Base-by-base conservation (phyloP, 2,113 vertebrate genomes). In the Varanus salvator region DNA sequence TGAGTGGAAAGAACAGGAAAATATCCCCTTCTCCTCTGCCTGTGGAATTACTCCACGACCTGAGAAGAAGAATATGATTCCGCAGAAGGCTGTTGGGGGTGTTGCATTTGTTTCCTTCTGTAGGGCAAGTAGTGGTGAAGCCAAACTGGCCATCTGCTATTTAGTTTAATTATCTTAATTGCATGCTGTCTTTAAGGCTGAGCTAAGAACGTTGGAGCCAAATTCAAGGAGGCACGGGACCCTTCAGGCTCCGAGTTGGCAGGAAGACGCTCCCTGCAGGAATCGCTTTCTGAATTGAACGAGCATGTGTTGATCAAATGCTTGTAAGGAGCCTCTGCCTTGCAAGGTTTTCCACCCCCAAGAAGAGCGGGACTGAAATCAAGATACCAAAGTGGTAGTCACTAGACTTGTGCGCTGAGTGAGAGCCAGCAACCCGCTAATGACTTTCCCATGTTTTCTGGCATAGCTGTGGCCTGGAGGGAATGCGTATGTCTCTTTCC, bases 81-180 rank as follows among this genome's bases (percentile, higher is more conserved):
- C 4, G 5, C 12, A 6, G 27, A 6, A 60, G 29, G 1, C 1
- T 31, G 89, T 92, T 88, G 81, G 21, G 91, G 3, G 0, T 14
- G 44, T 84, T 87, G 48, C 85, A 21, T 90, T 84, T 82, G 82
- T 68, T 14, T 89, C 75, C 92, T 57, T 83, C 87, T 38, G 72
- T 19, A 76, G 80, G 76, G 64, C 74, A 44, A 83, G 86, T 76
- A 34, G 72, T 90, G 66, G 88, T 84, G 80, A 82, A 80, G 83
- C 82, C 64, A 86, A 86, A 92, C 87, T 91, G 91, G 80, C 92
- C 92, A 72, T 84, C 90, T 93, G 91, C 85, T 95, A 23, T 69
- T 95, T 92, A 52, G 78, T 77, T 93, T 80, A 87, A 92, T 95
- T 93, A 83, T 85, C 85, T 38, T 96, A 92, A 94, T 94, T 95